Evolutionary conservation across 2,797 vertebrate genomes (phyloP), one percentile per base, ranked within the genome.

Genomic region (Psittacula derbiana): DNA sequence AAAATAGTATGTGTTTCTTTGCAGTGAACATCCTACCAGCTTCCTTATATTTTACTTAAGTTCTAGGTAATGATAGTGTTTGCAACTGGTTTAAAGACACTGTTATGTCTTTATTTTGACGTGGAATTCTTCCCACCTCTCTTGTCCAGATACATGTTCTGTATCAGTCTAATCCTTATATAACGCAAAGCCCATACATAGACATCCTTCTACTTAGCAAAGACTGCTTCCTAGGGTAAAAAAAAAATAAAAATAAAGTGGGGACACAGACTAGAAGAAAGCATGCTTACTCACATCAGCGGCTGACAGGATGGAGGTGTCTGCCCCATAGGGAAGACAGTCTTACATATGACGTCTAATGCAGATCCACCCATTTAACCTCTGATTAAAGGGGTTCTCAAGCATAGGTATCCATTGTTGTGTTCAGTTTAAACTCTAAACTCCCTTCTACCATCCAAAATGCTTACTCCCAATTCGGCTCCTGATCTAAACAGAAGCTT

Each of bases 281-380:
- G 0, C 4, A 24, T 38, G 8, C 6, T 58, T 5, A 46, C 4
- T 44, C 2, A 0, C 28, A 73, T 40, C 18, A 33, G 31, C 20
- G 10, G 14, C 36, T 43, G 7, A 71, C 6, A 87, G 6, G 6
- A 67, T 28, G 8, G 24, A 40, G 16, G 11, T 6, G 64, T 8
- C 16, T 27, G 11, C 8, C 11, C n/a, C 20, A 15, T 8, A 69
- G 16, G 9, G 16, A 76, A 74, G 25, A 36, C 17, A 10, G 16
- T 36, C 17, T 75, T 79, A 20, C 1, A 16, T 18, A 4, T 52
- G 8, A 16, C 33, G 2, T n/a, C 36, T 70, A 46, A 46, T 10
- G 5, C 4, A 67, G 4, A 41, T 84, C 23, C 24, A 84, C 1
- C 1, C 4, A 8, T 5, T 44, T 72, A 69, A 71, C 5, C 15